A percentile compares a stretch with the other conserved stretches of the same genome.
These are phyloP conservation scores for Prionace glauca DNA, from an alignment of 2,797 vertebrate genomes.

Conservation along the genomic window DNA sequence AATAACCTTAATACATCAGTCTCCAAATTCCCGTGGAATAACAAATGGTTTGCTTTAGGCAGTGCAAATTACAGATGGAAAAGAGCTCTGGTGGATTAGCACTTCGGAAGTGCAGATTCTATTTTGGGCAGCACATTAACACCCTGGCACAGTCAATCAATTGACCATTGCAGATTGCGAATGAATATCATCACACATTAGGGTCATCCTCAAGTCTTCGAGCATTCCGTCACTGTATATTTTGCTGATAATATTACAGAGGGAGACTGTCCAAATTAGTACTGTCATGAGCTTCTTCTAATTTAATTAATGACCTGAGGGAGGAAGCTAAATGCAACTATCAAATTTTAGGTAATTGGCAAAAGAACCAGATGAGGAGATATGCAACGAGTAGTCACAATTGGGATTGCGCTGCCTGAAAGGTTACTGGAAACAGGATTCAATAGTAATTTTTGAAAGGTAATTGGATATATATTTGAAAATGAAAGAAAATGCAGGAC, in stretches of 20 bases:
- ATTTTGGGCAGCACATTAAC: not conserved
- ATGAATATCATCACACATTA: not conserved
- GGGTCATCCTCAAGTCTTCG: not conserved
- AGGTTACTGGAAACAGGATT: not conserved
- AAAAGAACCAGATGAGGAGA: not conserved
- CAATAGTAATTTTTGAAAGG: not conserved
- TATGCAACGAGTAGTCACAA: not conserved
- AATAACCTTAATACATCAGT: slow-evolving; percentile 22
- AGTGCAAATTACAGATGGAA: slow-evolving; percentile 15
- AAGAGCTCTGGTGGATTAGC: not conserved
- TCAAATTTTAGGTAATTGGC: not conserved
- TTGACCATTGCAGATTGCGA: not conserved
- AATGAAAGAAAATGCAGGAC: not conserved
- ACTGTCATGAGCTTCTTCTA: not conserved
- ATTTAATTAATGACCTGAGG: not conserved
- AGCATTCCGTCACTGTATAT: not conserved
- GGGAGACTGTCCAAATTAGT: not conserved
- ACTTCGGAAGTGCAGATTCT: not conserved
- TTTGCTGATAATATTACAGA: not conserved
- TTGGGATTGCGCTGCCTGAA: not conserved
- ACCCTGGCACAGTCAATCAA: not conserved
- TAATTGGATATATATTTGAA: not conserved
- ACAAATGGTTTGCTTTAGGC: not conserved
- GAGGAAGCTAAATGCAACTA: not conserved
- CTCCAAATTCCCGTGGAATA: not conserved